These are phyloP conservation scores for Austrolebias charrua DNA, from an alignment of 2,797 vertebrate genomes.

Conservation along the genomic window DNA sequence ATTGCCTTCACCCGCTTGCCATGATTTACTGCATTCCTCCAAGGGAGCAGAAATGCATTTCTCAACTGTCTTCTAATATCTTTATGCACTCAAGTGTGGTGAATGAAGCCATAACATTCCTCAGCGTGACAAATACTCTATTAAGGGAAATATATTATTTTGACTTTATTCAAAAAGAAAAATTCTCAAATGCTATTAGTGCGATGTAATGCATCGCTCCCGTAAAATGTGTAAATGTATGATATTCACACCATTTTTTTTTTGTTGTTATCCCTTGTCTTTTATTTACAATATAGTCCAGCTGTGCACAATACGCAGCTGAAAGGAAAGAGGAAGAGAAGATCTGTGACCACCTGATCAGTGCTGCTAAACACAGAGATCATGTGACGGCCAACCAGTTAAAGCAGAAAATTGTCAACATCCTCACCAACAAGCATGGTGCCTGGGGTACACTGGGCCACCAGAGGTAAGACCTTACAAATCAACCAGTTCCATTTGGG, in stretches of 20 bases:
- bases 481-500: constrained; percentile 26
- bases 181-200: constrained; percentile 47
- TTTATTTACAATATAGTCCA: constrained; percentile 79
- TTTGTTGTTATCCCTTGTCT: not conserved
- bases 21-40: constrained; percentile 71
- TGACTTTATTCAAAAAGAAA: constrained; percentile 54
- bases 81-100: constrained; percentile 75
- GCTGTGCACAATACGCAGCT: constrained; percentile 91
- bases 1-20: constrained; percentile 53
- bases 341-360: constrained; percentile 97
- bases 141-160: constrained; percentile 56
- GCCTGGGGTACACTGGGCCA: constrained; percentile 92
- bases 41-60: constrained; percentile 68
- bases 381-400: constrained; percentile 97
- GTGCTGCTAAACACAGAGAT: constrained; percentile 94
- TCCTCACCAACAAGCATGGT: constrained; percentile 94
- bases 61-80: constrained; percentile 74
- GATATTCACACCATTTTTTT: constrained; percentile 21
- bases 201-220: constrained; percentile 39
- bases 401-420: constrained; percentile 97
- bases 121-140: constrained; percentile 70
- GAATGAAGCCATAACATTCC: constrained; percentile 73
- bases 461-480: constrained; percentile 82
- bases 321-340: constrained; percentile 94
- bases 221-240: constrained; percentile 30